These are phyloP conservation scores for Bettongia penicillata DNA, from an alignment of 2,113 vertebrate genomes.

Conservation along the genomic window DNA sequence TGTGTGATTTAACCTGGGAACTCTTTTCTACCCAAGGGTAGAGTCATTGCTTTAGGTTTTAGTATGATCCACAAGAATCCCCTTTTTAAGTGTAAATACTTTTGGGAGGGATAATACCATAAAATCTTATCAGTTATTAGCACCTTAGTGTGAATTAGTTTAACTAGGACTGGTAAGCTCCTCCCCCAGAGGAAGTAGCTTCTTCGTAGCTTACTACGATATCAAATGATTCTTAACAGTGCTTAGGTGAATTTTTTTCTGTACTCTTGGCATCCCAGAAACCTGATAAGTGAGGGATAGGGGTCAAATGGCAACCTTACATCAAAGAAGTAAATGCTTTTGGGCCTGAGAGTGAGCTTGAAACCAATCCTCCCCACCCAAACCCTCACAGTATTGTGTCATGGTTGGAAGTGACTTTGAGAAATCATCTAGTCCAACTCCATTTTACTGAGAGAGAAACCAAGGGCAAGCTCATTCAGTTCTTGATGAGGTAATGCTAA, in stretches of 20 bases:
- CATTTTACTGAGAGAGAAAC: background rate
- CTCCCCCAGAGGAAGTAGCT: background rate
- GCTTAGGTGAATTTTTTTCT: background rate
- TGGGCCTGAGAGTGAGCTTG: background rate
- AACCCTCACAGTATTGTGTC: background rate
- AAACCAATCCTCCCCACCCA: background rate
- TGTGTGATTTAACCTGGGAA: background rate
- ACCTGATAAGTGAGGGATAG: background rate
- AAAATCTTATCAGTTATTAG: background rate
- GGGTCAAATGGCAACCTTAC: background rate
- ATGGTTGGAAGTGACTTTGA: background rate
- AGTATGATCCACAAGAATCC: background rate
- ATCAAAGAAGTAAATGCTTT: background rate
- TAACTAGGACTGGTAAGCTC: background rate
- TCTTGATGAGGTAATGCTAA: background rate
- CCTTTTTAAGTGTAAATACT: background rate
- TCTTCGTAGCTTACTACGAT: background rate
- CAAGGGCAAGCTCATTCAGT: background rate
- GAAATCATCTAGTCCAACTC: background rate
- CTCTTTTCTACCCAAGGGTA: background rate
- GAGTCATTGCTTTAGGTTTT: conserved; percentile 66
- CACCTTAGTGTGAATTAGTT: background rate
- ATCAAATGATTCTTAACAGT: background rate
- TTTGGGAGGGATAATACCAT: background rate
- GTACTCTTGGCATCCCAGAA: background rate